Percentiles rank a stretch among this genome's conserved stretches.
Evolutionary conservation across 2,888 invertebrate species (phyloP).

Genomic region (Chaetogeoica ovagalla): DNA sequence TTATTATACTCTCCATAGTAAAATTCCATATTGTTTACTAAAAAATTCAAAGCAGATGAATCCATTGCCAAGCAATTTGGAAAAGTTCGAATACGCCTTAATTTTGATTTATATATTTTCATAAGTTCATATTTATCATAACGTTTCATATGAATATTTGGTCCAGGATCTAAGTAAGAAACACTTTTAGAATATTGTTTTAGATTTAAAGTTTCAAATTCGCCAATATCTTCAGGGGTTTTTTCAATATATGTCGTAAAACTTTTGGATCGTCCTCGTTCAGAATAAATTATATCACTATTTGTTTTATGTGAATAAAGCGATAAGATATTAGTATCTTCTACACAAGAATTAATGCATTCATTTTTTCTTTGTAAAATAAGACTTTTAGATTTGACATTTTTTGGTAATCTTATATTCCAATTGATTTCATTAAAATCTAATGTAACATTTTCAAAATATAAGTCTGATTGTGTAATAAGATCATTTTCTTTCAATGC

Average conservation of each 20-base stretch:
- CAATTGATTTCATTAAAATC: slow-evolving; percentile 11
- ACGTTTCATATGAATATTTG: not conserved
- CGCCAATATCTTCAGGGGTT: not conserved
- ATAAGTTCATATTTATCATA: not conserved
- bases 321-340: not conserved
- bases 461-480: not conserved
- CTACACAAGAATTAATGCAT: too few relatives aligned
- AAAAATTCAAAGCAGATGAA: slow-evolving; percentile 28
- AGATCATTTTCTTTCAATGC: not conserved
- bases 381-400: not conserved
- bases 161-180: slow-evolving; percentile 31
- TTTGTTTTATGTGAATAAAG: not conserved
- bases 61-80: slow-evolving; percentile 32
- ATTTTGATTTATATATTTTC: slow-evolving; percentile 19
- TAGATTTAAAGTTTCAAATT: not conserved
- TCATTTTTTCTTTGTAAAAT: too few relatives aligned
- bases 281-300: not conserved
- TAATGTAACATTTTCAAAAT: not conserved
- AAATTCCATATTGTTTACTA: not conserved
- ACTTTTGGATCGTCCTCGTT: slow-evolving; percentile 5
- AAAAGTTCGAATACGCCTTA: slow-evolving; percentile 40
- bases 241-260: not conserved
- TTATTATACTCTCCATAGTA: not conserved
- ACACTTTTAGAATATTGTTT: slow-evolving; percentile 33
- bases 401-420: not conserved